Evolutionary conservation across 2,888 invertebrate genomes (phyloP).

Genomic region (Cartodere bifasciata): DNA sequence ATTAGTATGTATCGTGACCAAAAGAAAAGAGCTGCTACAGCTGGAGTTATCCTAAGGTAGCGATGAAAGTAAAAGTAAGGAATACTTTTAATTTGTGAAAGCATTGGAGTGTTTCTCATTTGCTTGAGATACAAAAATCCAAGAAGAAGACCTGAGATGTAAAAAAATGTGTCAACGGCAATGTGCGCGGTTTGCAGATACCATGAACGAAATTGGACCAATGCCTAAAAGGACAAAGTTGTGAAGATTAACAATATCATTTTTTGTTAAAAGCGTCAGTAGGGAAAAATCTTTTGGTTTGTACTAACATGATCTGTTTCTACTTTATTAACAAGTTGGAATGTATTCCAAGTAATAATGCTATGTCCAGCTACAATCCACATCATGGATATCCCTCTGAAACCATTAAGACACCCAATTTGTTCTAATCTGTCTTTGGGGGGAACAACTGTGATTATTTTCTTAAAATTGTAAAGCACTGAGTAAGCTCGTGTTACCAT

Average conservation of each 20-base stretch:
- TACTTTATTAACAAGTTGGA: slow-evolving; percentile 8
- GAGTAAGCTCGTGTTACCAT: slow-evolving; percentile 20
- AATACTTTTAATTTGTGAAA: slow-evolving; percentile 10
- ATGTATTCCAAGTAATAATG: slow-evolving; percentile 9
- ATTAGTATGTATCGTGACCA: slow-evolving; percentile 31
- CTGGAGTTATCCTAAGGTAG: slow-evolving; percentile 25
- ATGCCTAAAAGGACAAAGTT: slow-evolving; percentile 29
- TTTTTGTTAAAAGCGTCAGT: neutral
- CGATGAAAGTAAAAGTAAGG: slow-evolving; percentile 15
- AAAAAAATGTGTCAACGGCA: slow-evolving; percentile 53
- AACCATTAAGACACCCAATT: slow-evolving; percentile 21
- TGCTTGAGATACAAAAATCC: slow-evolving; percentile 34
- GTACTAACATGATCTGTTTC: slow-evolving; percentile 2
- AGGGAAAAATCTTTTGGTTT: neutral
- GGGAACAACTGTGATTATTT: slow-evolving; percentile 18
- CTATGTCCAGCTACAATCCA: slow-evolving; percentile 25
- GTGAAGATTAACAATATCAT: neutral
- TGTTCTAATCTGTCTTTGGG: slow-evolving; percentile 18
- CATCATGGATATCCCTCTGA: slow-evolving; percentile 22
- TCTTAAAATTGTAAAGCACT: slow-evolving; percentile 19
- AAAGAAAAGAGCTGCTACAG: slow-evolving; percentile 32
- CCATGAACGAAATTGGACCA: slow-evolving; percentile 16
- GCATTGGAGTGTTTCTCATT: neutral
- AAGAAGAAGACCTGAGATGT: slow-evolving; percentile 47
- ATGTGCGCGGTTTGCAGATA: slow-evolving; percentile 35